Base-by-base conservation (phyloP, 2,113 vertebrate species). In the Sisor rabdophorus region DNA sequence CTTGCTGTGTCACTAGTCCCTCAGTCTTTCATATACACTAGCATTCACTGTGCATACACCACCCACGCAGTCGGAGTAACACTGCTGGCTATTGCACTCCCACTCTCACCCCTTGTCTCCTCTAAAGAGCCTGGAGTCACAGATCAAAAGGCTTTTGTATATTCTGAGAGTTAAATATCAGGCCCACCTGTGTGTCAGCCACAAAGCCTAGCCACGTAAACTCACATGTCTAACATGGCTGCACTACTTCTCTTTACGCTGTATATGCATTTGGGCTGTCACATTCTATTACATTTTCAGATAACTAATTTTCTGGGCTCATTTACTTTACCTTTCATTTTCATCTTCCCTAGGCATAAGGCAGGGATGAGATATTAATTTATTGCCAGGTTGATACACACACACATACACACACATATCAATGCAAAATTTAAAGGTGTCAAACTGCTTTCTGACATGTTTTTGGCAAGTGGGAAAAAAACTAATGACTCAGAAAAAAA, bases 111-210 rank as follows among this genome's bases (percentile, higher is more conserved):
- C 28, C 54, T n/a, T 71, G 56, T 59, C 71, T 73, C 71, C 56
- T 63, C 15, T 36, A 61, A 67, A 70, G 71, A 67, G 73, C 65
- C 52, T 44, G 56, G 71, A 74, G 80, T 63, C 69, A 79, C 61
- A 16, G 77, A 82, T 79, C 74, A 82, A 79, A 68, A 79, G 77
- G 52, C 55, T 61, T 79, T 79, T 79, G 81, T 79, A 67, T 79
- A 65, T n/a, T 68, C 68, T 78, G 32, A 55, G 67, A 78, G 76
- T 75, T 76, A 77, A 73, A 82, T 76, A 76, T 72, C 76, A 75
- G 55, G 61, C 40, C 75, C 73, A 71, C 68, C 68, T 64, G 40
- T 76, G 73, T 76, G 44, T 32, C 28, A 52, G 61, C 20, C 47
- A 53, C 12, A 68, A 2, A 54, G 30, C 26, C 65, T 53, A 63